Evolutionary conservation across 2,888 invertebrate genomes (phyloP), one percentile per base, ranked within the genome.

Genomic region (Hirtodrosophila duncani): DNA sequence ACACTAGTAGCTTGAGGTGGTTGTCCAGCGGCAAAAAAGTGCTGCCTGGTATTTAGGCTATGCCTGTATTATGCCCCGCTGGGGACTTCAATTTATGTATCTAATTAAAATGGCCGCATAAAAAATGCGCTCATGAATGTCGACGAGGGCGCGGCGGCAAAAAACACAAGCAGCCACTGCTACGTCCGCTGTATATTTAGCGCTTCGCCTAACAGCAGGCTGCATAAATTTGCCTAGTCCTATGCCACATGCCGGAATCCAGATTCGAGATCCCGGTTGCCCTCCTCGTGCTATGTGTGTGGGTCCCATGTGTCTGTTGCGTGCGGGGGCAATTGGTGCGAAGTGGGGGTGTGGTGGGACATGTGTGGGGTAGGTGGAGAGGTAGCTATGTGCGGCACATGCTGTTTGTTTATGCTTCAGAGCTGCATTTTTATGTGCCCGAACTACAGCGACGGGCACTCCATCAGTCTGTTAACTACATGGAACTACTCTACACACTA

Each of bases 381-480:
- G n/a, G n/a, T n/a, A 8, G 6, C 17, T 31, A 8, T 31, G n/a
- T n/a, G n/a, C n/a, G 55, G 55, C 52, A 45, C 63, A 65, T 59
- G 67, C 62, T 69, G 71, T 74, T 75, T 75, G 71, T 75, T 72
- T 71, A 72, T 75, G 75, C 62, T 49, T 17, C 51, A 57, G 64
- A 69, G 75, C 69, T 72, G 72, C 72, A 71, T 69, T 72, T 75
- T 74, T 75, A 67, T 72, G 74, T 63, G 39, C 59, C 27, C 34
- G 51, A 21, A 37, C 42, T 39, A 24, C 31, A 31, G 18, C 42
- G 26, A 14, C 41, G 29, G 21, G 48, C 56, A 58, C 67, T 65
- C 68, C 68, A 70, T 67, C 58, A 63, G 67, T 16, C 3, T n/a
- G 14, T 13, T 11, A 14, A 37, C 9, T 37, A n/a, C n/a, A n/a